Evolutionary conservation across 1,140 invertebrate genomes (phyloP), one percentile per base, ranked within the genome.

Genomic region (Conopomorpha cramerella): DNA sequence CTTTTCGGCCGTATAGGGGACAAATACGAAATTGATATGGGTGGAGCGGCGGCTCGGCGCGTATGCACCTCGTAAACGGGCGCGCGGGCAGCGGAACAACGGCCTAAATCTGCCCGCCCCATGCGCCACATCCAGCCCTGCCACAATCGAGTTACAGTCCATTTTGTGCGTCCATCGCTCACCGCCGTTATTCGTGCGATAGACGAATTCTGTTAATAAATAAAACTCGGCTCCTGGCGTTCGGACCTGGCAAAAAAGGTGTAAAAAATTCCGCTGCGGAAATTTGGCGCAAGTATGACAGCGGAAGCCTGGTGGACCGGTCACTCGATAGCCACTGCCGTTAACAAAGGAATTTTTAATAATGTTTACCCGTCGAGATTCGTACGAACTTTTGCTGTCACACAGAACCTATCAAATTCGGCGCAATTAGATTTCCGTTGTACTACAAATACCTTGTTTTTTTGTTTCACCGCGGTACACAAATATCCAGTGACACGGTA

Each of bases 291-390:
- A 71, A 70, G 67, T 68, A 74, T 71, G 66, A 70, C 67, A 68
- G 54, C 49, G 54, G 51, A 46, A 52, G 45, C 47, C 54, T 64
- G 57, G 62, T 58, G 56, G 51, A 68, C 72, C 70, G 66, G 71
- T 71, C 67, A 70, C 63, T 71, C 54, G 66, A 72, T 60, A 52
- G 58, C 41, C 54, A 57, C 56, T 45, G 49, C 53, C 62, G 55
- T 61, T n/a, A n/a, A n/a, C 65, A 77, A 74, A 74, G 54, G 65
- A 73, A 77, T 77, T 77, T 74, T 73, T 74, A 77, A 77, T 74
- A 64, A 54, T 51, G 51, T 51, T 51, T 55, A 55, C 49, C 49
- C 38, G 38, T 51, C 44, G 56, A 70, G 61, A 72, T 67, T 68
- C 52, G 51, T n/a, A n/a, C n/a, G n/a, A n/a, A n/a, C n/a, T n/a